Evolutionary conservation across 2,113 vertebrate genomes (phyloP).

Genomic region (Chaetodon auriga): DNA sequence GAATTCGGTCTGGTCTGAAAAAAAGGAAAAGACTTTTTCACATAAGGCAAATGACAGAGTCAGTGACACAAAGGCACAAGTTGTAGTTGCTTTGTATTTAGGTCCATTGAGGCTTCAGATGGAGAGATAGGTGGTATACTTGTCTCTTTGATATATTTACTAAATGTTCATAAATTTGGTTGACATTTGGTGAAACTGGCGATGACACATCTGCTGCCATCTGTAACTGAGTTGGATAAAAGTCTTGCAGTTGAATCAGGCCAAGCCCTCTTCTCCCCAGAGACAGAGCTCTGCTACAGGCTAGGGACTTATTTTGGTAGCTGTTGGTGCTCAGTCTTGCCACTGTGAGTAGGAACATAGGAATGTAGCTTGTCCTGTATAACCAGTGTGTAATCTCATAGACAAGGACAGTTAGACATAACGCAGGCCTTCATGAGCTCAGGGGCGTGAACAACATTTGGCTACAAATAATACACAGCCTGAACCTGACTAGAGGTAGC

Average conservation of each 20-base stretch:
- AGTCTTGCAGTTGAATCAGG: not conserved
- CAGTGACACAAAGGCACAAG: too few relatives aligned
- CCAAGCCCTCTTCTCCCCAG: not conserved
- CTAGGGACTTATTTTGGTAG: conserved; percentile 1
- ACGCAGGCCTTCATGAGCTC: not conserved
- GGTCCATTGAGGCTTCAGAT: not conserved
- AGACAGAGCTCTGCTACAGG: not conserved
- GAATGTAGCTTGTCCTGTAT: conserved; percentile 65
- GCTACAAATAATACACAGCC: not conserved
- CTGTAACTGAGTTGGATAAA: not conserved
- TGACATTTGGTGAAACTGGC: not conserved
- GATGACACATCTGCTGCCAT: not conserved
- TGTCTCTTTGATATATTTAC: not conserved
- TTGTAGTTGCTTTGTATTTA: not conserved
- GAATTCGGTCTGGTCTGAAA: too few relatives aligned
- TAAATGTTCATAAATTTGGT: not conserved
- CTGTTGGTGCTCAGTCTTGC: conserved; percentile 2
- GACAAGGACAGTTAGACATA: not conserved
- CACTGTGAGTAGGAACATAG: conserved; percentile 9
- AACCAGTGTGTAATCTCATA: conserved; percentile 45
- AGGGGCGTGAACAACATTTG: not conserved
- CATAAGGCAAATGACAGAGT: not conserved
- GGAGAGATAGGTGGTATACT: not conserved
- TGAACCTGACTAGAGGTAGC: conserved; percentile 5
- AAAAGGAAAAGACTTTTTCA: too few relatives aligned